Percentiles rank a stretch among this genome's conserved stretches.
Conservation (phyloP, 2,113 vertebrate species). For the Scomber colias region DNA sequence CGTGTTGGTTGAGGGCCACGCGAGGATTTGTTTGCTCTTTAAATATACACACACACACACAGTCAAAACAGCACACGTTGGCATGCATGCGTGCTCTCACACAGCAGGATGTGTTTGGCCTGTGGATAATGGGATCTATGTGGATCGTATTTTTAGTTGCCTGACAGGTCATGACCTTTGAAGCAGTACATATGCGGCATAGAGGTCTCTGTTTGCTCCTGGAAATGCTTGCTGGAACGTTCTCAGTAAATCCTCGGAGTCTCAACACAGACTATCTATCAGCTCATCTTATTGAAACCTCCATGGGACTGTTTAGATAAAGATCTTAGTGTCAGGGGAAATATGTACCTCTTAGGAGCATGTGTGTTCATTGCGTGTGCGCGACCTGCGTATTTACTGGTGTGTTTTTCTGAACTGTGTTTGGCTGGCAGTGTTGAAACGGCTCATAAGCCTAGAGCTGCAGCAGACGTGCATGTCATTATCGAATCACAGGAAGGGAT, state of each 20-base stretch:
- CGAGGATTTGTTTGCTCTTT: slow-evolving; percentile 27
- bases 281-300: slow-evolving; percentile 42
- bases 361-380: slow-evolving; percentile 19
- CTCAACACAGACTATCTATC: slow-evolving; percentile 34
- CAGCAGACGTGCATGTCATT: neutral
- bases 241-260: slow-evolving; percentile 44
- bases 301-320: slow-evolving; percentile 40
- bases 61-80: neutral
- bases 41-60: neutral
- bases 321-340: slow-evolving; percentile 32
- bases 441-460: neutral
- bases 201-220: slow-evolving; percentile 13
- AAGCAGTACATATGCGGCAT: slow-evolving; percentile 32
- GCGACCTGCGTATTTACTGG: neutral
- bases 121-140: slow-evolving; percentile 39
- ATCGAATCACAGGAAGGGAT: neutral
- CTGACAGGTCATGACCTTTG: slow-evolving; percentile 36
- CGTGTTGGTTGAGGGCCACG: slow-evolving; percentile 12
- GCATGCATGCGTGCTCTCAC: neutral
- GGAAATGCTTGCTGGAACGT: slow-evolving; percentile 36
- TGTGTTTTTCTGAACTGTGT: slow-evolving; percentile 1
- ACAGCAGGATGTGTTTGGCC: slow-evolving; percentile 18
- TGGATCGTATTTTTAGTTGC: slow-evolving; percentile 30
- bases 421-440: neutral
- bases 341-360: slow-evolving; percentile 16